Percentiles rank a stretch among this genome's conserved stretches.
phyloP scores from a whole-genome alignment of 1,140 invertebrate species.

The Tetraneura akinire region DNA sequence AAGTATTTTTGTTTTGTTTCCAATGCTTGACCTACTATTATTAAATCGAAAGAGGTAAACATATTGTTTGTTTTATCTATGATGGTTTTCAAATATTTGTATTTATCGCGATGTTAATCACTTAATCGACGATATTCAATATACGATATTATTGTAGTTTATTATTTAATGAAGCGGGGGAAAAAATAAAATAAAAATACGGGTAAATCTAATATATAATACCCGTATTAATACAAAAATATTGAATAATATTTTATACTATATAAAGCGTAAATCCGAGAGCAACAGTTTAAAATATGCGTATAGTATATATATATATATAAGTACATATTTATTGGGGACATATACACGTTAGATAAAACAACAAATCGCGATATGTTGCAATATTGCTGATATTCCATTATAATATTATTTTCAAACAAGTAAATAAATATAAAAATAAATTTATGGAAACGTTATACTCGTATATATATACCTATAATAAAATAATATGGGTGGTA shows the following conservation, averaged over 20 bases:
- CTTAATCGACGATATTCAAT: too few species aligned
- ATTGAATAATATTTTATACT: too few species aligned
- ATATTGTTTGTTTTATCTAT: slow-evolving; percentile 17
- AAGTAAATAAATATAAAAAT: neutral
- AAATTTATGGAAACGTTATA: neutral
- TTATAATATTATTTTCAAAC: neutral
- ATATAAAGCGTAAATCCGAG: neutral
- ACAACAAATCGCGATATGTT: neutral
- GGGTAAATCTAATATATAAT: too few species aligned
- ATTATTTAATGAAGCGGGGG: too few species aligned
- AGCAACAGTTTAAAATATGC: neutral
- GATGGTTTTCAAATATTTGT: neutral
- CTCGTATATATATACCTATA: too few species aligned
- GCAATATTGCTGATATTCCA: neutral
- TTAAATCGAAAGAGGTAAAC: slow-evolving; percentile 11
- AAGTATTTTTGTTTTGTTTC: neutral
- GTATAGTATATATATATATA: too few species aligned
- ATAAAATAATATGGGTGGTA: too few species aligned
- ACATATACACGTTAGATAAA: neutral
- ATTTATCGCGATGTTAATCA: too few species aligned
- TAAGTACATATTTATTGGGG: neutral
- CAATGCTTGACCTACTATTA: slow-evolving; percentile 29
- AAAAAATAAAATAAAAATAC: too few species aligned
- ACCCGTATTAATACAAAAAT: too few species aligned
- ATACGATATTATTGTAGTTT: too few species aligned